A percentile compares a stretch with the other conserved stretches of the same genome.
Conservation (phyloP, 2,888 invertebrate species). For the Plemyria rubiginata region DNA sequence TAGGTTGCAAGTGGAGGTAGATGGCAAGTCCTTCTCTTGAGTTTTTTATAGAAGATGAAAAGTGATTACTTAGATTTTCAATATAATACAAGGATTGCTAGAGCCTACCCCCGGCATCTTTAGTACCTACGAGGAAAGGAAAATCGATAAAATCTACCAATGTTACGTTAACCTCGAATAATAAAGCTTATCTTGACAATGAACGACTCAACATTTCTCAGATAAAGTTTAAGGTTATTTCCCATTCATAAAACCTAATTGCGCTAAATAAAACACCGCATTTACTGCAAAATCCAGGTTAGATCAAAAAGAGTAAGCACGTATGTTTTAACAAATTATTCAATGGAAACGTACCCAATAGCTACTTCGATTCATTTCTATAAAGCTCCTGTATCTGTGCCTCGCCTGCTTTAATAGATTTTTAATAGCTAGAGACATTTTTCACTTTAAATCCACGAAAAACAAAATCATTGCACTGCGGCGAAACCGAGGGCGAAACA, state of each 20-base stretch:
- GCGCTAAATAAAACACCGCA: conserved; percentile 1
- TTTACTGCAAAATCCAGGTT: conserved; percentile 22
- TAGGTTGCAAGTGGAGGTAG: too few species aligned
- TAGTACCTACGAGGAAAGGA: neutral
- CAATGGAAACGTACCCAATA: conserved; percentile 61
- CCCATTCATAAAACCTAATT: conserved; percentile 22
- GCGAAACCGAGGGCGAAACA: too few species aligned
- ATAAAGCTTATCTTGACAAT: conserved; percentile 14
- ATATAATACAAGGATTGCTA: too few species aligned
- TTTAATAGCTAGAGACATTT: conserved; percentile 69
- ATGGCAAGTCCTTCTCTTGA: too few species aligned
- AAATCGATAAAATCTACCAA: conserved; percentile 10
- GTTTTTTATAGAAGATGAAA: too few species aligned
- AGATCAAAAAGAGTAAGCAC: conserved; percentile 18
- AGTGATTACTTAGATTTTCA: too few species aligned
- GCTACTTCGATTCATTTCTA: conserved; percentile 59
- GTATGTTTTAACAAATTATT: conserved; percentile 32
- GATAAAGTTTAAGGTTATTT: conserved; percentile 29
- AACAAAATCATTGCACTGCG: too few species aligned
- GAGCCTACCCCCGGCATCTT: too few species aligned
- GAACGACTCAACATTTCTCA: conserved; percentile 19
- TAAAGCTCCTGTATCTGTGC: conserved; percentile 59
- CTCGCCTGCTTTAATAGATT: conserved; percentile 62
- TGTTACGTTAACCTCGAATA: conserved; percentile 26
- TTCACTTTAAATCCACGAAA: conserved; percentile 13